Conservation (phyloP, 2,797 vertebrate species). For the Martes flavigula region DNA sequence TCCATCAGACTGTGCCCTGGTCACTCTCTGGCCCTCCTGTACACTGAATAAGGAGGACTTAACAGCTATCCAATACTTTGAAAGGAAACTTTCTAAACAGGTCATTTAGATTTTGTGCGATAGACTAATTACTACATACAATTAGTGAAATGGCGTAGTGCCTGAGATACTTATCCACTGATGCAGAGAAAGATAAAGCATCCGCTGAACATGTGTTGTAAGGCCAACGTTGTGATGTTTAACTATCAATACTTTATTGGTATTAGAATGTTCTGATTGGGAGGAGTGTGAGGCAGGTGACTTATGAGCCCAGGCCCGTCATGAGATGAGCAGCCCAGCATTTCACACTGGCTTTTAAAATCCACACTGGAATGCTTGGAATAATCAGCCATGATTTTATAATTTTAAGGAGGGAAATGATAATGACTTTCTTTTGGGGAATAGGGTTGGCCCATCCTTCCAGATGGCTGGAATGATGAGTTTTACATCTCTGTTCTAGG, state of each 20-base stretch:
- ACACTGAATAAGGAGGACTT: neutral
- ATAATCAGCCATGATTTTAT: constrained; percentile 26
- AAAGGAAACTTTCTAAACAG: constrained; percentile 58
- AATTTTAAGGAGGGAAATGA: constrained; percentile 19
- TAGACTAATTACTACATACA: constrained; percentile 63
- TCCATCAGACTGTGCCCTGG: neutral
- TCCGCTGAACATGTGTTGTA: neutral
- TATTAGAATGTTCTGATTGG: neutral
- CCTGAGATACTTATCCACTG: constrained; percentile 1
- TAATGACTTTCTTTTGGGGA: neutral
- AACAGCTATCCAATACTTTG: neutral
- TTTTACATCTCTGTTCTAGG: neutral
- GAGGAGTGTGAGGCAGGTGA: neutral
- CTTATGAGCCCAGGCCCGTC: neutral
- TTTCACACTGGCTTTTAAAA: neutral
- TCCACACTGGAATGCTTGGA: neutral
- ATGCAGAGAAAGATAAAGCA: neutral
- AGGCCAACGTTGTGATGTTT: neutral
- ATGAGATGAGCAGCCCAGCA: neutral
- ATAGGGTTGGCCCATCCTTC: neutral
- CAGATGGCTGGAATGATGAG: neutral
- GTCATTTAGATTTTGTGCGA: constrained; percentile 67
- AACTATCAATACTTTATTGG: neutral
- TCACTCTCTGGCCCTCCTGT: neutral
- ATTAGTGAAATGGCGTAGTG: constrained; percentile 25